A percentile compares a stretch with the other conserved stretches of the same genome.
phyloP scores from a whole-genome alignment of 2,113 vertebrate genomes.

The Sphaerodactylus townsendi region DNA sequence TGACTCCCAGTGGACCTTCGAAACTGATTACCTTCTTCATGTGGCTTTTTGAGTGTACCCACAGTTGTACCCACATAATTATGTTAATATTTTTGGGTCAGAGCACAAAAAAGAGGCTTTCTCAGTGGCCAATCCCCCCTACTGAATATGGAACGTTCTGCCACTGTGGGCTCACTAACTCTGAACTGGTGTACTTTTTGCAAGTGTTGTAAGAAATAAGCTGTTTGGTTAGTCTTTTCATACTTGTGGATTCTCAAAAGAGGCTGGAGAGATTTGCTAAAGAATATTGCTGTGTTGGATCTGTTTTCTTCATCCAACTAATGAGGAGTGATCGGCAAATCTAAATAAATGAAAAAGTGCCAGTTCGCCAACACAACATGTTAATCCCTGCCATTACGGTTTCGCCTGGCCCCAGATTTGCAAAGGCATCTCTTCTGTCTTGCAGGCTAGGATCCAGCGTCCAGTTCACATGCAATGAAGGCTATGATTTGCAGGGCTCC shows the following conservation, averaged over 20 bases:
- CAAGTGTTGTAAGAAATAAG: not conserved
- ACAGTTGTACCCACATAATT: not conserved
- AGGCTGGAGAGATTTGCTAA: not conserved
- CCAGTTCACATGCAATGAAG: slow-evolving; percentile 96
- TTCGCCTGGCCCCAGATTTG: no score
- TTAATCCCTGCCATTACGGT: not conserved
- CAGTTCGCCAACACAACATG: not conserved
- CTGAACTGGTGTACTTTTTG: not conserved
- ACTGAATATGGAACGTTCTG: no score
- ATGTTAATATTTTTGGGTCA: not conserved
- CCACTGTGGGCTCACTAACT: not conserved
- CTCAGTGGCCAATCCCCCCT: not conserved
- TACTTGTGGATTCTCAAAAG: not conserved
- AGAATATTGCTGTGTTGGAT: not conserved
- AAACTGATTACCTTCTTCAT: not conserved
- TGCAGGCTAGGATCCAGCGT: slow-evolving; percentile 92
- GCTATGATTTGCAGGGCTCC: slow-evolving; percentile 96
- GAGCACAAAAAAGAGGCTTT: not conserved
- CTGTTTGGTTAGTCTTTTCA: not conserved
- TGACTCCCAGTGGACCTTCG: not conserved
- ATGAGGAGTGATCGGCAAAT: not conserved
- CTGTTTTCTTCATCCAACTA: not conserved
- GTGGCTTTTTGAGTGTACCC: not conserved
- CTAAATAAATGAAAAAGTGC: not conserved
- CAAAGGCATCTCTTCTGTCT: slow-evolving; percentile 30